Evolutionary conservation across 2,113 vertebrate species (phyloP), one percentile per base, ranked within the genome.

Genomic region (Apistogramma diplotaenia): DNA sequence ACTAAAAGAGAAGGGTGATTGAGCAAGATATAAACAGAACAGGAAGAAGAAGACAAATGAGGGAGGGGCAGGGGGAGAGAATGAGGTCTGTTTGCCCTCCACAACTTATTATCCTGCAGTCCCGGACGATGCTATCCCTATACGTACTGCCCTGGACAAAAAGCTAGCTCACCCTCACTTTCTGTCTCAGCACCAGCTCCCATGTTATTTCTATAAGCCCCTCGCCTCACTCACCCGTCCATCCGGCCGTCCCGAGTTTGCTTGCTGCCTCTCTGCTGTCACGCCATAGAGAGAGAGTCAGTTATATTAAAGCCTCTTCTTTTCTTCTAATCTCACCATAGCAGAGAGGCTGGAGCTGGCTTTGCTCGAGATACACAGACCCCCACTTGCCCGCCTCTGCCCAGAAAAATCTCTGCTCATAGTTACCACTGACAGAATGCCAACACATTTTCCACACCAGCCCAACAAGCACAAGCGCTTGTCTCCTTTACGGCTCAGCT

Each of bases 261-360:
- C 73, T 75, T 4, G 1, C 23, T 46, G 76, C 21, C 62, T 86
- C 62, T 85, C 56, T 43, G 31, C 46, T 78, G 67, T 74, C 70
- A 60, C 82, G 67, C 85, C 85, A 87, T 58, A 71, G 83, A 81
- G 88, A 81, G 88, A 86, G 87, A 87, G 83, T 55, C 79, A n/a
- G 76, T 86, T 85, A 74, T 89, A 81, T 80, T 72, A 93, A 86
- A 90, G 83, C 86, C 61, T 89, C 62, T 49, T 85, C 87, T 85
- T 82, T 77, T 81, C 23, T 76, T 81, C 74, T 91, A 93, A 93
- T 93, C 91, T 91, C 87, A 76, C 71, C 33, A 13, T 72, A 78
- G 74, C 89, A 88, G 88, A 87, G 62, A 78, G 78, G 79, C 67
- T 87, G 56, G 76, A 82, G 80, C 74, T 93, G 88, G 90, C 78